Percentiles rank a stretch among this genome's conserved stretches.
phyloP scores from a whole-genome alignment of 2,888 invertebrate genomes.

The Chaetogeoica ovagalla region DNA sequence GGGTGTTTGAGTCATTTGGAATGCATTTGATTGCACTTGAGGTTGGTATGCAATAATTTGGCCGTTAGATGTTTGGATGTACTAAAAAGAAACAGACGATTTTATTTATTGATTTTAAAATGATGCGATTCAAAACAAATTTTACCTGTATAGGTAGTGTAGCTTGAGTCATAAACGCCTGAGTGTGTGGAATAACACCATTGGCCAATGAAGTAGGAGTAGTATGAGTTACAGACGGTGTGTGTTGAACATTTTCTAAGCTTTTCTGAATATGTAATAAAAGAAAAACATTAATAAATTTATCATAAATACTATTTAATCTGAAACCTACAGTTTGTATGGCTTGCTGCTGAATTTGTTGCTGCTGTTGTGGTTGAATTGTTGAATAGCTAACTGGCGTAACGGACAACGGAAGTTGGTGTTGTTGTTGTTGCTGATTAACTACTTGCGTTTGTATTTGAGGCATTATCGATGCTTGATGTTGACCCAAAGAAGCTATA shows the following conservation, averaged over 20 bases:
- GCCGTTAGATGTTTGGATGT: constrained; percentile 53
- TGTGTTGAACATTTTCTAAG: constrained; percentile 49
- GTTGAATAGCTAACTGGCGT: constrained; percentile 48
- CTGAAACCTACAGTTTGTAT: constrained; percentile 31
- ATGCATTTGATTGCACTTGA: constrained; percentile 49
- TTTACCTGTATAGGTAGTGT: constrained; percentile 56
- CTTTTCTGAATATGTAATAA: constrained; percentile 37
- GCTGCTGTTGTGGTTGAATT: constrained; percentile 53
- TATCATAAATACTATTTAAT: constrained; percentile 3
- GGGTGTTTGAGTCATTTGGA: constrained; percentile 45
- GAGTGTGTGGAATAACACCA: constrained; percentile 55
- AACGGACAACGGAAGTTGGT: constrained; percentile 44
- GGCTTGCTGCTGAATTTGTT: constrained; percentile 50
- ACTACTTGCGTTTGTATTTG: constrained; percentile 48
- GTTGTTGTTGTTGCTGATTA: constrained; percentile 53
- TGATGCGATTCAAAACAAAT: neutral
- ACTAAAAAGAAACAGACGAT: constrained; percentile 21
- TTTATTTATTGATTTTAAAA: neutral
- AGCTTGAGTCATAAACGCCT: constrained; percentile 56
- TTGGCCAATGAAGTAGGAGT: constrained; percentile 47
- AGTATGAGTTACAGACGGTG: constrained; percentile 47
- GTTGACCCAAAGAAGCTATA: constrained; percentile 40
- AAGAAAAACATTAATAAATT: neutral
- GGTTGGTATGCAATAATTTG: constrained; percentile 52
- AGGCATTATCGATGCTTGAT: constrained; percentile 42